A percentile compares a stretch with the other conserved stretches of the same genome.
Conservation (phyloP, 2,797 vertebrate species). For the Rhinella marina region DNA sequence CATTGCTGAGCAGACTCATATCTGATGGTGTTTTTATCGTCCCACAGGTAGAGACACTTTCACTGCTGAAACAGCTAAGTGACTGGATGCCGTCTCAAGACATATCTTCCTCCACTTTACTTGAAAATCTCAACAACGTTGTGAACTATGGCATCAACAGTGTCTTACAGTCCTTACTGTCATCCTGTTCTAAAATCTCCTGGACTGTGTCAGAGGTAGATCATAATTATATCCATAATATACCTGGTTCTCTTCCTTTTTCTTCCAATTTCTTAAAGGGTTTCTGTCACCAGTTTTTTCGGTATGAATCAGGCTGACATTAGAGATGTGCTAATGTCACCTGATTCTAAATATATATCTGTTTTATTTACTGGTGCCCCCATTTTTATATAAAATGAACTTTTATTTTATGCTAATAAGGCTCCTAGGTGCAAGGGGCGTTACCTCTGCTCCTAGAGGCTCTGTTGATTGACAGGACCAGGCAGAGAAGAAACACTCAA, state of each 20-base stretch:
- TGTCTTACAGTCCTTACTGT: conserved; percentile 9
- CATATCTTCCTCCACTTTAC: not conserved
- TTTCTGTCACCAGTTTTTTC: no score
- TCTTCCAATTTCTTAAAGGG: not conserved
- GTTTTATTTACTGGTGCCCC: no score
- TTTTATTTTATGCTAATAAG: no score
- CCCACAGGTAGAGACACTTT: not conserved
- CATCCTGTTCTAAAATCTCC: conserved; percentile 14
- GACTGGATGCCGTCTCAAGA: not conserved
- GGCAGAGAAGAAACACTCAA: no score
- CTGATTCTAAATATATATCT: no score
- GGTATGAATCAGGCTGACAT: no score
- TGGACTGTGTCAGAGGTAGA: conserved; percentile 36
- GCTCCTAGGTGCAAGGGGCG: no score
- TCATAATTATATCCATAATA: not conserved
- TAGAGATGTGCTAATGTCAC: no score
- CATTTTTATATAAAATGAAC: no score
- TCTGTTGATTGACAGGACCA: no score
- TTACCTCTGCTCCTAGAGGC: no score
- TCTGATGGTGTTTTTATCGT: not conserved
- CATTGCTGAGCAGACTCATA: no score
- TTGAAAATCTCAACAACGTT: conserved; percentile 21
- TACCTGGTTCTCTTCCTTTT: not conserved
- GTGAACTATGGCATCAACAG: conserved; percentile 49
- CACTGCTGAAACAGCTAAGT: conserved; percentile 32